Conservation (phyloP, 2,797 vertebrate species). For the Phoxinus dragarum region DNA sequence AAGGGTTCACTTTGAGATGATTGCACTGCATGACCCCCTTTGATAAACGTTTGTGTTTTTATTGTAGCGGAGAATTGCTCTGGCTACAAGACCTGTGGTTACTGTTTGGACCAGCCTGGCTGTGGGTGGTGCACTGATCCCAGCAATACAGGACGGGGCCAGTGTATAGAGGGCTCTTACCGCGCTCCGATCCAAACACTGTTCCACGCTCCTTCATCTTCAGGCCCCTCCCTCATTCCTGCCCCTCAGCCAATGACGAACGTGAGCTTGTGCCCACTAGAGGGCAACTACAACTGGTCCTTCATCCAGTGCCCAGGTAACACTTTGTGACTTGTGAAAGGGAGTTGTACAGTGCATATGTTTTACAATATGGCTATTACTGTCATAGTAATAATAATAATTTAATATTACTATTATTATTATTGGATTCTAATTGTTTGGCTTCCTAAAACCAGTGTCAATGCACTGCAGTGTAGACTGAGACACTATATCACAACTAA, state of each 20-base stretch:
- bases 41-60: not conserved
- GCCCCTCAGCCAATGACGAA: constrained; percentile 85
- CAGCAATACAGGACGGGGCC: constrained; percentile 92
- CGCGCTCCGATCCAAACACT: constrained; percentile 89
- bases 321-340: no score
- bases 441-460: no score
- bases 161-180: constrained; percentile 93
- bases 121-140: constrained; percentile 98
- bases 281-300: constrained; percentile 92
- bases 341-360: no score
- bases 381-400: no score
- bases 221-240: constrained; percentile 71
- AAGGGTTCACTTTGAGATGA: not conserved
- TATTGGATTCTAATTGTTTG: no score
- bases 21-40: not conserved
- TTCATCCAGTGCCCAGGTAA: constrained; percentile 96
- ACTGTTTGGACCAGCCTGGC: constrained; percentile 94
- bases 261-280: constrained; percentile 86
- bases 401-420: no score
- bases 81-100: constrained; percentile 91
- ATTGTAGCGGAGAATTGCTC: constrained; percentile 91
- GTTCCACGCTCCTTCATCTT: constrained; percentile 75
- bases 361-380: no score
- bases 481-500: no score
- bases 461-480: no score